Evolutionary conservation across 2,113 vertebrate species (phyloP).

Genomic region (Salvelinus sp.): DNA sequence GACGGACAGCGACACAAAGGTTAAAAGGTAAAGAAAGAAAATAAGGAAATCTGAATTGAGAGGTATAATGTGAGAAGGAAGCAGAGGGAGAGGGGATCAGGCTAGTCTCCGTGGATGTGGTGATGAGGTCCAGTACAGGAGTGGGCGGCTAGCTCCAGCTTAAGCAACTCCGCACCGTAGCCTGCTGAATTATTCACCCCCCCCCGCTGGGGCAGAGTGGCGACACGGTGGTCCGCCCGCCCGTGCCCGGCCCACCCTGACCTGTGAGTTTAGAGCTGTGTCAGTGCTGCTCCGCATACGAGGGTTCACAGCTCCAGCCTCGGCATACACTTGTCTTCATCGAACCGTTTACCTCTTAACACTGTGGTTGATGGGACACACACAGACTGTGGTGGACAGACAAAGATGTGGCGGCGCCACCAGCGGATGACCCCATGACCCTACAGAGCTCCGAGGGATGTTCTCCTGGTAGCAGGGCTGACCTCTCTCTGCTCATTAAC

Average conservation of each 20-base stretch:
- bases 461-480: too few relatives aligned
- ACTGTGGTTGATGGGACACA: slow-evolving; percentile 24
- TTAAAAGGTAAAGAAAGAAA: too few relatives aligned
- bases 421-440: slow-evolving; percentile 13
- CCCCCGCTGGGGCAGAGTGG: background rate
- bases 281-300: slow-evolving; percentile 19
- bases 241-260: slow-evolving; percentile 14
- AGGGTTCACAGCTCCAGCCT: slow-evolving; percentile 36
- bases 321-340: slow-evolving; percentile 41
- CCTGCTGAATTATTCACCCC: slow-evolving; percentile 45
- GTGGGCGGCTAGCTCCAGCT: too few relatives aligned
- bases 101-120: too few relatives aligned
- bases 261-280: slow-evolving; percentile 36
- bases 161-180: background rate
- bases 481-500: background rate
- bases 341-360: slow-evolving; percentile 34
- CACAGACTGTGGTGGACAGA: background rate
- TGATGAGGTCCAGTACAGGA: too few relatives aligned
- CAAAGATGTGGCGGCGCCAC: background rate
- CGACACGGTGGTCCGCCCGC: slow-evolving; percentile 8
- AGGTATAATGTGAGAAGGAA: too few relatives aligned
- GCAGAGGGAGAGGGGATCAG: too few relatives aligned
- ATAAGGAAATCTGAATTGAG: too few relatives aligned
- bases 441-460: background rate
- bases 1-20: too few relatives aligned